Evolutionary conservation across 2,113 vertebrate species (phyloP), one percentile per base, ranked within the genome.

Genomic region (Callocephalon fimbriatum): DNA sequence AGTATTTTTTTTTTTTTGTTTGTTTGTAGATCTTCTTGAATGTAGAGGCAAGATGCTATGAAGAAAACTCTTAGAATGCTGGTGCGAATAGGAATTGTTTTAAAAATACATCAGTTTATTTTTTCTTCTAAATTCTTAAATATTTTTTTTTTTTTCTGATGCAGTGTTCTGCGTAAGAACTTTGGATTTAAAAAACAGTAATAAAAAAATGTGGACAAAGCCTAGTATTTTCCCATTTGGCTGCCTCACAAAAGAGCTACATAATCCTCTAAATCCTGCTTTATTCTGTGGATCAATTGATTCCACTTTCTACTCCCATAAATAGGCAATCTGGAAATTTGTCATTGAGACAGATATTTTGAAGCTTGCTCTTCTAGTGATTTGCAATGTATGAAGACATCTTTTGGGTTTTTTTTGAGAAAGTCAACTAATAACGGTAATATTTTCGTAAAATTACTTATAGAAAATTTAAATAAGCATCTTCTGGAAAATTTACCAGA

Each of bases 221-320:
- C 12, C 37, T 93, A 20, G 13, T 48, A n/a, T 84, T 93, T 88
- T 93, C 25, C 25, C 13, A 10, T 83, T 95, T 95, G 79, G 7
- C 58, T 76, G 14, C 31, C 45, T 93, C 65, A 67, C 38, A 80
- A 67, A 74, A 93, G 47, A 71, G 8, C 45, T 86, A 15, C 26
- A n/a, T 74, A 81, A 94, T 91, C 73, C 56, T 95, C n/a, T 93
- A 86, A 97, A 93, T 93, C 73, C 77, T 86, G 13, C 61, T 93
- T 93, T 70, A 71, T 32, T 58, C 22, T 37, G 9, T 80, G n/a
- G 51, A 71, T 84, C 76, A 74, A 20, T 54, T 66, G 77, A 96
- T 71, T 91, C 20, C 9, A 50, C 70, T 91, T 87, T 93, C 61
- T 89, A 16, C 22, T 81, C 10, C 15, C 42, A 38, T 78, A 81